These are phyloP conservation scores for Plotosus lineatus DNA, from an alignment of 2,113 vertebrate genomes.

Conservation along the genomic window DNA sequence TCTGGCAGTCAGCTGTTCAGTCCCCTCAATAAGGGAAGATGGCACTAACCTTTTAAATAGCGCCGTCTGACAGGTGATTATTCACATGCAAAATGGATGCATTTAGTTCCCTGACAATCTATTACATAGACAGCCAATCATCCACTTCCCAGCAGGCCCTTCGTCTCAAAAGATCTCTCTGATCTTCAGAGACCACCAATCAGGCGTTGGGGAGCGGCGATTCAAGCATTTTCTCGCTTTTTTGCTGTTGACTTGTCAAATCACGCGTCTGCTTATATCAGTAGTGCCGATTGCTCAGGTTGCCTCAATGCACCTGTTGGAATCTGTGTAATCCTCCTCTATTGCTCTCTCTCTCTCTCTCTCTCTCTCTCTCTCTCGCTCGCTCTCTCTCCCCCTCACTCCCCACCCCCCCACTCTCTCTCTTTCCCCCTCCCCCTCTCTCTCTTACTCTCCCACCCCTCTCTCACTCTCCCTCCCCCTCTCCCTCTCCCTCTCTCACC, in stretches of 20 bases:
- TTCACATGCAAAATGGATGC: slow-evolving; percentile 56
- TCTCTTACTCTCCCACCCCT: neutral
- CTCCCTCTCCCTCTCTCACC: neutral
- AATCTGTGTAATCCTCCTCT: slow-evolving; percentile 1
- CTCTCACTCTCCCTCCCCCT: neutral
- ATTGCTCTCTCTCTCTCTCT: neutral
- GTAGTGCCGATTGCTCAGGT: slow-evolving; percentile 7
- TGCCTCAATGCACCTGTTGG: slow-evolving; percentile 19
- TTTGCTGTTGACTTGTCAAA: neutral
- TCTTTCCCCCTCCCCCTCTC: no score
- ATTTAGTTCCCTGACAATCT: slow-evolving; percentile 45
- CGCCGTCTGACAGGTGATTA: slow-evolving; percentile 50
- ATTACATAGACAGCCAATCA: slow-evolving; percentile 42
- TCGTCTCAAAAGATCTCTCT: slow-evolving; percentile 6
- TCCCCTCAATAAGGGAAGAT: slow-evolving; percentile 49
- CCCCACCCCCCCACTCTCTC: no score
- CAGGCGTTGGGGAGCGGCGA: slow-evolving; percentile 4
- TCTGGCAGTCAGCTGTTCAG: slow-evolving; percentile 29
- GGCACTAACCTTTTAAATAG: slow-evolving; percentile 51
- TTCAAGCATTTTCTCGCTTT: neutral
- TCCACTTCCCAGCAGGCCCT: slow-evolving; percentile 22
- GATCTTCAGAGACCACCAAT: slow-evolving; percentile 31
- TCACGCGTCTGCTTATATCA: neutral
- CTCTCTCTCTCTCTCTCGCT: neutral
- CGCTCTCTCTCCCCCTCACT: neutral